Evolutionary conservation across 2,888 invertebrate genomes (phyloP), one percentile per base, ranked within the genome.

Genomic region (Xestobium rufovillosum): DNA sequence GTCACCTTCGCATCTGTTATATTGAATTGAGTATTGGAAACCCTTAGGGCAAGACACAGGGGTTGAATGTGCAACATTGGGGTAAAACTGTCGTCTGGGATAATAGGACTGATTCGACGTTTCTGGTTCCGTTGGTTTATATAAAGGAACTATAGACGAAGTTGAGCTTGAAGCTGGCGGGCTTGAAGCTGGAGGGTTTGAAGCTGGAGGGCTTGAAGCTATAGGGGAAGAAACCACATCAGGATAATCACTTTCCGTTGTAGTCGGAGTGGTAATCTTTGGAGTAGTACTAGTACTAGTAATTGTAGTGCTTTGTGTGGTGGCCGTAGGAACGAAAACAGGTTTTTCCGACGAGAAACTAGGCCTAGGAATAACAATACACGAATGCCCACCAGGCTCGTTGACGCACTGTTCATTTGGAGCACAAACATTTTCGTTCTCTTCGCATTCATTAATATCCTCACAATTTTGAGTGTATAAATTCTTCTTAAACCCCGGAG

Each of bases 371-470:
- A 38, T 31, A 14, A 14, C n/a, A 17, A 73, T 70, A 43, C 81
- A 83, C 41, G 70, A 75, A 63, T 76, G 80, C 1, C 76, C 73
- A 0, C 82, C 82, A 0, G 73, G 71, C 25, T 76, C 76, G 58
- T 83, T 83, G 47, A 79, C 73, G 53, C 83, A 83, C 2, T 73
- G 69, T 14, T 77, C 76, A 26, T 70, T 68, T 4, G 66, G 64
- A 0, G 68, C 71, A 36, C 80, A 80, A 34, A 71, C 66, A 36
- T 80, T 68, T 34, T 71, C 66, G 16, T 76, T 76, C 26, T 71
- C 66, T 1, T 69, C 67, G 52, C 89, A 89, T 61, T 89, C 89
- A 57, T 88, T 79, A 48, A 87, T 75, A 66, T 88, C 88, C 69
- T 76, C 74, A 45, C 78, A 79, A 15, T 67, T 66, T 11, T 71